A percentile compares a stretch with the other conserved stretches of the same genome.
phyloP scores from a whole-genome alignment of 2,113 vertebrate genomes.

The Cebus imitator region DNA sequence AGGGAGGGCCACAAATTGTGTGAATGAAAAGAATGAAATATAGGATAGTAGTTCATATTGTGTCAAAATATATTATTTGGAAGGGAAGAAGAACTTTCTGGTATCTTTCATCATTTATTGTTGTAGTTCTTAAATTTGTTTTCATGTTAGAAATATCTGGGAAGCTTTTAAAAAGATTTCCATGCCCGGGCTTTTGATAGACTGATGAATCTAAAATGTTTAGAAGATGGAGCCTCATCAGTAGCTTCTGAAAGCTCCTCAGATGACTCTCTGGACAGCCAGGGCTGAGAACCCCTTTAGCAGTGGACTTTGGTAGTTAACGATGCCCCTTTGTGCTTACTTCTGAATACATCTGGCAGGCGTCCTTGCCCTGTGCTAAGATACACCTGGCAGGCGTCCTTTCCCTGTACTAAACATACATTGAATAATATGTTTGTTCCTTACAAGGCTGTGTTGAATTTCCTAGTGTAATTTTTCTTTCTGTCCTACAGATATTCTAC shows the following conservation, averaged over 20 bases:
- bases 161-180: background rate
- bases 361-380: background rate
- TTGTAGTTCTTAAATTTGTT: background rate
- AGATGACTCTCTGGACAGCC: background rate
- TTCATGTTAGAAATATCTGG: constrained; percentile 32
- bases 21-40: background rate
- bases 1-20: constrained; percentile 8
- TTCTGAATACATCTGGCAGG: background rate
- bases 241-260: background rate
- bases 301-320: too few species aligned
- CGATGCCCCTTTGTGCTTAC: background rate
- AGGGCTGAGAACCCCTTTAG: background rate
- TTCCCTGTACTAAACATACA: background rate
- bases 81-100: background rate
- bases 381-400: background rate
- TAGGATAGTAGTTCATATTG: background rate
- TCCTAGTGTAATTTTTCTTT: background rate
- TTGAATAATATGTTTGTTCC: background rate
- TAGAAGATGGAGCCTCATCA: background rate
- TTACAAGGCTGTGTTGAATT: background rate
- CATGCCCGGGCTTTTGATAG: background rate
- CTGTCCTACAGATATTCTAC: background rate
- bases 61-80: constrained; percentile 17
- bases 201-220: background rate
- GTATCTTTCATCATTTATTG: background rate